Evolutionary conservation across 2,888 invertebrate genomes (phyloP).

Genomic region (Oscheius onirici): DNA sequence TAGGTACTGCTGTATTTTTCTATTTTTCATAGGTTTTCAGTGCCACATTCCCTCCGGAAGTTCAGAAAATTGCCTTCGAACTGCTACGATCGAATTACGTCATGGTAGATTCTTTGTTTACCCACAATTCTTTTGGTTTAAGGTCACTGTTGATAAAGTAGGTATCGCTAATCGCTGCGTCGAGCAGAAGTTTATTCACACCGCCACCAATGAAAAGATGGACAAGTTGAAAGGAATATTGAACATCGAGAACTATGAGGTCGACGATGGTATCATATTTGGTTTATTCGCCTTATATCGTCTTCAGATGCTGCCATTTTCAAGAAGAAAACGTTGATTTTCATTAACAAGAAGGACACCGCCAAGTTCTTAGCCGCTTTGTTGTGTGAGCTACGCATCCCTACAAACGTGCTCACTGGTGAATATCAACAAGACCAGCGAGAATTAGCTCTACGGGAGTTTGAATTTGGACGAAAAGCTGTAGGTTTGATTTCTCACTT

Average conservation of each 20-base stretch:
- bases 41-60: constrained; percentile 81
- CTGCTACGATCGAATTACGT: constrained; percentile 81
- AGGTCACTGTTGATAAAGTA: constrained; percentile 88
- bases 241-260: constrained; percentile 63
- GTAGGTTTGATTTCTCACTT: constrained; percentile 13
- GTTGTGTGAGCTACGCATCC: constrained; percentile 82
- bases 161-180: constrained; percentile 93
- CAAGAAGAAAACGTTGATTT: constrained; percentile 78
- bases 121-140: too few species aligned
- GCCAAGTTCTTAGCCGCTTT: constrained; percentile 89
- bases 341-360: constrained; percentile 88
- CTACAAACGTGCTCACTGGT: constrained; percentile 78
- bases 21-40: constrained; percentile 27
- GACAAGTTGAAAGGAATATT: constrained; percentile 81
- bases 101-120: too few species aligned
- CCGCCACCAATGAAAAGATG: constrained; percentile 79
- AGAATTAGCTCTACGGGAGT: constrained; percentile 81
- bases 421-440: constrained; percentile 76
- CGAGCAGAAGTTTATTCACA: constrained; percentile 78
- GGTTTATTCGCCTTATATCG: background rate
- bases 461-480: constrained; percentile 72
- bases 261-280: constrained; percentile 31
- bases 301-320: constrained; percentile 44
- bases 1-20: constrained; percentile 19
- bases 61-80: constrained; percentile 83